phyloP scores from a whole-genome alignment of 2,888 invertebrate species.

The Dicycla oo region DNA sequence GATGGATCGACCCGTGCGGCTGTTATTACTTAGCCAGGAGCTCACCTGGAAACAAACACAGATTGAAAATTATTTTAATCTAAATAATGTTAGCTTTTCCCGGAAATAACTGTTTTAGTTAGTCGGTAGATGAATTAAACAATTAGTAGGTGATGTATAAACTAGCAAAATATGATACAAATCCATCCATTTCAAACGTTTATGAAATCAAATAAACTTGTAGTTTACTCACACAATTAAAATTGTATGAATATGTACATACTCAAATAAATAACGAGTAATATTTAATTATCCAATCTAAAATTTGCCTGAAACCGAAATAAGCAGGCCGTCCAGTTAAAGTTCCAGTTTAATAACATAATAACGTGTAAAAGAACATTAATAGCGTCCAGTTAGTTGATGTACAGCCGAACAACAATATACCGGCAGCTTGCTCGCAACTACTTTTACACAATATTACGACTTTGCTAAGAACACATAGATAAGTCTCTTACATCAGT shows the following conservation, averaged over 20 bases:
- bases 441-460: background rate
- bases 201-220: background rate
- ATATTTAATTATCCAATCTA: background rate
- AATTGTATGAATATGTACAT: background rate
- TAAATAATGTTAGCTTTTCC: background rate
- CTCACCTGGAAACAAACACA: background rate
- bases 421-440: background rate
- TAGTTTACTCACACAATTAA: background rate
- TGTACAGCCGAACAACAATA: background rate
- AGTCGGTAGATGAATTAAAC: background rate
- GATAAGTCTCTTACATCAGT: background rate
- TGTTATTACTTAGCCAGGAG: too few species aligned
- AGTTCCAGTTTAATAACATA: slow-evolving; percentile 3
- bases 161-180: background rate
- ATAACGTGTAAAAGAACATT: slow-evolving; percentile 14
- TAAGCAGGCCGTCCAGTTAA: background rate
- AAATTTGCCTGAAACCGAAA: too few species aligned
- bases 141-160: background rate
- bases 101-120: background rate
- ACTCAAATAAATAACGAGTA: background rate
- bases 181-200: background rate
- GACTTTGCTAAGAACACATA: background rate
- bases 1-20: too few species aligned
- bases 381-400: background rate
- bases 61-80: background rate